phyloP scores from a whole-genome alignment of 2,797 vertebrate species.

The Menidia menidia region DNA sequence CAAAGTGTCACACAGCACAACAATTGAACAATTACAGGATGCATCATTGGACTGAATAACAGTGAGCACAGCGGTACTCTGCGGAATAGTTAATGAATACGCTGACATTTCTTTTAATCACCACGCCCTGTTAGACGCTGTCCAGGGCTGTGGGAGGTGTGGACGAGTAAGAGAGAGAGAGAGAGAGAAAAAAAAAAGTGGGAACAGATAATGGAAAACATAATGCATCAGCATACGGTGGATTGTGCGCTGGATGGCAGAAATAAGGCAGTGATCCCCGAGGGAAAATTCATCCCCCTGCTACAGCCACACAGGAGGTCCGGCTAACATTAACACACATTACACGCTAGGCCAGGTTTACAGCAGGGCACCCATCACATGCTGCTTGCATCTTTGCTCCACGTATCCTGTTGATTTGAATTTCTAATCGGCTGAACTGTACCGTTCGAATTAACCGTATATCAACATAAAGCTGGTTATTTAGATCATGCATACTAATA shows the following conservation, averaged over 20 bases:
- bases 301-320: constrained; percentile 70
- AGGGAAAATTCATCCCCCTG: constrained; percentile 56
- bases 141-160: constrained; percentile 70
- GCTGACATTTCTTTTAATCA: constrained; percentile 82
- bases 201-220: constrained; percentile 72
- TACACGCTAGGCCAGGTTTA: constrained; percentile 70
- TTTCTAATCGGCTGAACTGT: constrained; percentile 43
- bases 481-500: background rate
- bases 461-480: constrained; percentile 30
- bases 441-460: constrained; percentile 6
- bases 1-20: constrained; percentile 15
- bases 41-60: constrained; percentile 49
- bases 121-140: constrained; percentile 63
- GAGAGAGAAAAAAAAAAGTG: background rate
- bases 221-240: constrained; percentile 69
- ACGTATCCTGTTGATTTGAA: constrained; percentile 56
- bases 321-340: constrained; percentile 78
- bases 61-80: constrained; percentile 43
- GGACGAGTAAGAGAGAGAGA: constrained; percentile 30
- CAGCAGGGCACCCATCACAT: constrained; percentile 73
- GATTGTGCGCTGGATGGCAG: constrained; percentile 70
- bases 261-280: constrained; percentile 62
- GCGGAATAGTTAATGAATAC: constrained; percentile 79
- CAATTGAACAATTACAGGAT: constrained; percentile 51
- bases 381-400: constrained; percentile 62